phyloP scores from a whole-genome alignment of 2,797 vertebrate species.

The Pogoniulus pusillus region DNA sequence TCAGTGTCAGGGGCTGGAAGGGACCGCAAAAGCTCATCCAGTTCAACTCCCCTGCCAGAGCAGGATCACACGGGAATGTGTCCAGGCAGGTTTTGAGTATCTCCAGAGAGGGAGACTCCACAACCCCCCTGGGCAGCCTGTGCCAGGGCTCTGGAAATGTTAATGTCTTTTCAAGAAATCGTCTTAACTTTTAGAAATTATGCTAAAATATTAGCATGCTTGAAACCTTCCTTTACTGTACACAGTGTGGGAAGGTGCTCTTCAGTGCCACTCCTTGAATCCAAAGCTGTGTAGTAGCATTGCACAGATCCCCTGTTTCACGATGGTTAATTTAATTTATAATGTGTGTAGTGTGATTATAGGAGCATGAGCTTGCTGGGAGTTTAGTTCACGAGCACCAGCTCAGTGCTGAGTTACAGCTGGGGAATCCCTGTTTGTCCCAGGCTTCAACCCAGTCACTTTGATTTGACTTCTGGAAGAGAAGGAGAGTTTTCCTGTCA shows the following conservation, averaged over 20 bases:
- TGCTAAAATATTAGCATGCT: background rate
- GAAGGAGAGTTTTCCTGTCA: background rate
- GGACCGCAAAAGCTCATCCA: no score
- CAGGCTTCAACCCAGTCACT: background rate
- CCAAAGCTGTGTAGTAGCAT: background rate
- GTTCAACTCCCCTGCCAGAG: no score
- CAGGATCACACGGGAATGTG: no score
- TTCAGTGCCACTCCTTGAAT: background rate
- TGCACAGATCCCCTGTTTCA: background rate
- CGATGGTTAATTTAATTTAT: background rate
- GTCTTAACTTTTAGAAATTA: background rate
- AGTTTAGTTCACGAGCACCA: background rate
- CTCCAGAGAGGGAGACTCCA: background rate
- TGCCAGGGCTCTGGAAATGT: background rate
- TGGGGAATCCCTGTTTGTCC: background rate
- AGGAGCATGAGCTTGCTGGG: background rate
- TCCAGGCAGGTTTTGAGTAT: no score
- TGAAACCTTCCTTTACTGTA: background rate
- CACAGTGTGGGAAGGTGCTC: background rate
- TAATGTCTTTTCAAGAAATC: background rate
- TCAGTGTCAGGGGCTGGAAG: no score
- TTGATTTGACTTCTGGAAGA: background rate
- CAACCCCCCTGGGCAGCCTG: no score
- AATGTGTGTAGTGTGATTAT: background rate
- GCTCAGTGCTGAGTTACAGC: background rate